Base-by-base conservation (phyloP, 2,888 invertebrate genomes). In the Xestia sexstrigata region DNA sequence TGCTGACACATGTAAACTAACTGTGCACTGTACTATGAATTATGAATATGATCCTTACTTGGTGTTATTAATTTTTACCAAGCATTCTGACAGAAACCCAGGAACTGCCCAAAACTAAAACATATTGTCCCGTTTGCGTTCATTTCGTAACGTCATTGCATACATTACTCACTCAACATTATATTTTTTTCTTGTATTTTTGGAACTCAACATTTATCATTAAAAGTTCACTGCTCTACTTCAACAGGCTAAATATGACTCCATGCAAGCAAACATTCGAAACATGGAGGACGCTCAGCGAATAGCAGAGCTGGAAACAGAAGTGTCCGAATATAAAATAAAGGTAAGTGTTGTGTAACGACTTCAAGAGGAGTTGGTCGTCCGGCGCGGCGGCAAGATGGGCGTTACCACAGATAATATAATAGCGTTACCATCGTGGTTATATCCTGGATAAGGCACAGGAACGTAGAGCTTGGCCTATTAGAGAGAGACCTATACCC, bases 281-380 rank as follows among this genome's bases (percentile, higher is more conserved):
- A 99, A 99, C 91, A 99, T 99, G 78, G 99, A 99, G 93, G 99
- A 99, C 91, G 98, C 99, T 78, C 99, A 99, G 95, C 97, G 98
- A 80, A 98, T 99, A 81, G 99, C 99, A 6, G 99, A 99, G 94
- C 97, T 99, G 42, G 98, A 98, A 86, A 99, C 99, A 89, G 99
- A 99, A 96, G 98, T 99, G 80, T 99, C 99, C 15, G 98, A 99
- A 91, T 97, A 99, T 87, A 99, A 99, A 96, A 97, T 99, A 85
- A 99, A 99, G 97, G 99, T 98, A 93, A 91, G 49, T 52, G 58
- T 26, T 58, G 30, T 60, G 17, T 55, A 55, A n/a, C 17, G 17
- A 6, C 23, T 62, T 9, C 35, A 17, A 30, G 60, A 35, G 20
- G 35, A 62, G 62, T 23, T 49, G 23, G 49, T 49, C 49, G 0